Evolutionary conservation across 1,140 invertebrate genomes (phyloP).

Genomic region (Neoseiulus cucumeris): DNA sequence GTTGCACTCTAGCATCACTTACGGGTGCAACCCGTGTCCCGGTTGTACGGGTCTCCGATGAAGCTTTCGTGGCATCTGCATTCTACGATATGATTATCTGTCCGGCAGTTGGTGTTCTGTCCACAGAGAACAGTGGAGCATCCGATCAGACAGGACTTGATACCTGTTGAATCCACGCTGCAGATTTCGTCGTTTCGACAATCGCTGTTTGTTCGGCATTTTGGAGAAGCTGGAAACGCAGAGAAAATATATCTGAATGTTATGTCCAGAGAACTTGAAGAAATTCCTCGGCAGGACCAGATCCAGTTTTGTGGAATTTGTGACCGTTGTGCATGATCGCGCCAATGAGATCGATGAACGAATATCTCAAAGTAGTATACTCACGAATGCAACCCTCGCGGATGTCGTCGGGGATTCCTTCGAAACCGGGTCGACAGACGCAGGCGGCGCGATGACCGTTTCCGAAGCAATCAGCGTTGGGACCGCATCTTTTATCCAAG

Average conservation of each 20-base stretch:
- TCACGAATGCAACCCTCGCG: conserved; percentile 21
- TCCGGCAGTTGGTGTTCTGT: conserved; percentile 4
- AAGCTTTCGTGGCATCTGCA: conserved; percentile 54
- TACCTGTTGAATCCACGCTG: conserved; percentile 38
- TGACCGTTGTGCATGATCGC: too few species aligned
- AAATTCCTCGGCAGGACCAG: too few species aligned
- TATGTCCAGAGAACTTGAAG: too few species aligned
- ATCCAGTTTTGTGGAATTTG: too few species aligned
- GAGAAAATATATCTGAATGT: too few species aligned
- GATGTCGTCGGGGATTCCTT: conserved; percentile 20
- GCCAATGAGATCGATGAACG: too few species aligned
- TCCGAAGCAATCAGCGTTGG: conserved; percentile 11
- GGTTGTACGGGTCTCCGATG: conserved; percentile 57
- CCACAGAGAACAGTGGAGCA: not conserved
- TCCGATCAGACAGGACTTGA: conserved; percentile 30
- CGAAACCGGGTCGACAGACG: conserved; percentile 14
- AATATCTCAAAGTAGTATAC: not conserved
- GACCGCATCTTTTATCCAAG: conserved; percentile 13
- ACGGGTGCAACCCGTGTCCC: conserved; percentile 23
- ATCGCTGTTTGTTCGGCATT: conserved; percentile 43
- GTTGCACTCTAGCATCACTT: not conserved
- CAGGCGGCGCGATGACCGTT: conserved; percentile 13
- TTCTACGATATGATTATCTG: not conserved
- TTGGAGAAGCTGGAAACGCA: not conserved
- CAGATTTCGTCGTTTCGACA: conserved; percentile 63